Percentiles rank a stretch among this genome's conserved stretches.
Conservation (phyloP, 1,140 invertebrate species). For the Pteromalus puparum region DNA sequence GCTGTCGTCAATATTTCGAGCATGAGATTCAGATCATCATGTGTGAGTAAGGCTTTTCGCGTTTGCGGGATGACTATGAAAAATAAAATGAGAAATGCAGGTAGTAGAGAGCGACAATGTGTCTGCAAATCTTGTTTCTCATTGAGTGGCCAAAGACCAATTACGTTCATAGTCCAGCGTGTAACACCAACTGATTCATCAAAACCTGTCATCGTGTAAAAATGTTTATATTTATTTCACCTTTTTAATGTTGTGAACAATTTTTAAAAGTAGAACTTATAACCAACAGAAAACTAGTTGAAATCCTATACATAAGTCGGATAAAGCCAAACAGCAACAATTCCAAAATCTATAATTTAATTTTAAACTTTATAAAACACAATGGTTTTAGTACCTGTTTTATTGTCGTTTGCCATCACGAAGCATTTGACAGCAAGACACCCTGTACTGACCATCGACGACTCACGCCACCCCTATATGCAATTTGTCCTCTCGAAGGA, state of each 20-base stretch:
- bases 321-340: too few species aligned
- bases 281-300: too few species aligned
- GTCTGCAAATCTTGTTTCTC: background rate
- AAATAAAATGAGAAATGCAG: background rate
- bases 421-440: background rate
- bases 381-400: background rate
- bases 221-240: background rate
- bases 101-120: background rate
- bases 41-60: background rate
- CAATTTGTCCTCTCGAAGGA: background rate
- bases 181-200: background rate
- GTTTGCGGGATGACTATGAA: conserved; percentile 4
- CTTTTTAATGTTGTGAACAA: background rate
- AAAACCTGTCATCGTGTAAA: background rate
- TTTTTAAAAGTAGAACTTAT: background rate
- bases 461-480: background rate
- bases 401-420: background rate
- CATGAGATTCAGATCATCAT: background rate
- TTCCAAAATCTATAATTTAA: background rate
- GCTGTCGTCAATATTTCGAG: background rate
- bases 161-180: background rate
- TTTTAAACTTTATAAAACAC: background rate
- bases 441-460: background rate
- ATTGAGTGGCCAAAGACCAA: conserved; percentile 6
- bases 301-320: too few species aligned